Percentiles rank a stretch among this genome's conserved stretches.
These are phyloP conservation scores for Scalopus aquaticus DNA, from an alignment of 2,113 vertebrate genomes.

Conservation along the genomic window DNA sequence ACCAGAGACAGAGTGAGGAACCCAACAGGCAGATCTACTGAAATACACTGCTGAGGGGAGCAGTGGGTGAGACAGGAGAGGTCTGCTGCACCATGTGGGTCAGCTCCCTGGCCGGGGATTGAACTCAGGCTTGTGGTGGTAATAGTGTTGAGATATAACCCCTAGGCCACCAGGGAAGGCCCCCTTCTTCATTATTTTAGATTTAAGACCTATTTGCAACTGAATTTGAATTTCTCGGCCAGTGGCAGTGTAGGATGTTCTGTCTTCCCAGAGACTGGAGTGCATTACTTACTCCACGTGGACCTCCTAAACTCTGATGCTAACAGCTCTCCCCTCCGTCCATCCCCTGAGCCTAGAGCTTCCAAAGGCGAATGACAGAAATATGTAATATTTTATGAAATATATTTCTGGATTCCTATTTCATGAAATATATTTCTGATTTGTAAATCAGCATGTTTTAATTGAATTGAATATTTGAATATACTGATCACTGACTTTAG, in stretches of 20 bases:
- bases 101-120: no score
- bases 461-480: neutral
- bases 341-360: neutral
- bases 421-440: neutral
- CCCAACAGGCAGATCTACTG: no score
- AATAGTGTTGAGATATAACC: no score
- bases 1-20: no score
- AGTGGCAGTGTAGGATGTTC: neutral
- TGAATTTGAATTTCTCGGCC: neutral
- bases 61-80: no score
- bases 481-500: neutral
- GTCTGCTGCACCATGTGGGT: no score
- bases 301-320: no score
- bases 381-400: no score
- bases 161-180: neutral
- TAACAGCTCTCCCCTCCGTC: neutral
- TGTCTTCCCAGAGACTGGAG: neutral
- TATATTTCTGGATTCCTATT: neutral
- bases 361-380: neutral
- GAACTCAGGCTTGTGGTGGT: no score
- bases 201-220: neutral
- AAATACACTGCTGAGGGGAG: no score
- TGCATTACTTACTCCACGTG: fast-evolving
- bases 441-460: neutral
- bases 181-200: neutral